Conservation (phyloP, 2,888 invertebrate species). For the Zootermopsis nevadensis region DNA sequence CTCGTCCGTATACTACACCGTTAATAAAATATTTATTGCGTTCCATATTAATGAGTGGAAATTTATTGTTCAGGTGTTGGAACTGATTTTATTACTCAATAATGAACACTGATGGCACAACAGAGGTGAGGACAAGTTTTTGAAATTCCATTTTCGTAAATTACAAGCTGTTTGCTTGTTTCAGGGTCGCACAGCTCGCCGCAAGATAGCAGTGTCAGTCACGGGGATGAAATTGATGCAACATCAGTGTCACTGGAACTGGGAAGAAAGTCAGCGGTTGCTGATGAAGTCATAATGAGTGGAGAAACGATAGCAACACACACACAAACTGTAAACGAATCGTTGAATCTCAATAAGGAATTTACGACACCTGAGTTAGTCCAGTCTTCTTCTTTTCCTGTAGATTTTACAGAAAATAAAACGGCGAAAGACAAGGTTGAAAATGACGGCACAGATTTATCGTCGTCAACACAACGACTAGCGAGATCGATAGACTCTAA, state of each 20-base stretch:
- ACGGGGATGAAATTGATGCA: neutral
- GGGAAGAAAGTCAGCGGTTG: neutral
- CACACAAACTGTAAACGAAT: slow-evolving; percentile 20
- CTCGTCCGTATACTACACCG: too few relatives aligned
- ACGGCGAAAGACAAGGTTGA: neutral
- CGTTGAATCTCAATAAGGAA: neutral
- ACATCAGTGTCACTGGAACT: neutral
- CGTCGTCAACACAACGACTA: slow-evolving; percentile 13
- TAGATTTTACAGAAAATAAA: neutral
- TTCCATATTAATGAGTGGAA: too few relatives aligned
- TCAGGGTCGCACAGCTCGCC: neutral
- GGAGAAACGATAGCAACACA: slow-evolving; percentile 22
- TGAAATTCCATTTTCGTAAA: too few relatives aligned
- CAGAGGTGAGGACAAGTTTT: too few relatives aligned
- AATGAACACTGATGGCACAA: too few relatives aligned
- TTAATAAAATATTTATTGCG: too few relatives aligned
- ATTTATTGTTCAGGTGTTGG: too few relatives aligned
- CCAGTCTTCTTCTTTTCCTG: slow-evolving; percentile 5
- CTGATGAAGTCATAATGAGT: neutral
- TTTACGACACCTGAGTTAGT: neutral
- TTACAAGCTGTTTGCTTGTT: neutral
- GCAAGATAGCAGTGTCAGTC: neutral
- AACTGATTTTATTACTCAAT: too few relatives aligned
- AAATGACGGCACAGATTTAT: neutral
- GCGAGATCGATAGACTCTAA: slow-evolving; percentile 29